Base-by-base conservation (phyloP, 2,888 invertebrate genomes). In the Trichacis sp. region DNA sequence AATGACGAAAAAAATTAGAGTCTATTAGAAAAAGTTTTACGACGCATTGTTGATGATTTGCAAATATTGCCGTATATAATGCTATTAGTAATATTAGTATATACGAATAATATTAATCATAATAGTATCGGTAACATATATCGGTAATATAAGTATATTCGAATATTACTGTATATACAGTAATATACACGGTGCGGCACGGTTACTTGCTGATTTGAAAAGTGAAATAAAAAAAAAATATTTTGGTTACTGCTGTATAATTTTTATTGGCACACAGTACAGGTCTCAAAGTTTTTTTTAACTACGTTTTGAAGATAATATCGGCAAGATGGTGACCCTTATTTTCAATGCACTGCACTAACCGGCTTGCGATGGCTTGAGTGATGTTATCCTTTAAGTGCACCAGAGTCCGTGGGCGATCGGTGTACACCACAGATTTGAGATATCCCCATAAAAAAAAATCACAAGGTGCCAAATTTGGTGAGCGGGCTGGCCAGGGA, bases 361-460 rank as follows among this genome's bases (percentile, higher is more conserved):
- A 42, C 42, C 14, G 42, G 42, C 14, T 42, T 42, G 14, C 42
- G 11, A 42, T 42, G 42, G 42, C 42, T 42, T 42, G 42, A 12
- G 42, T 42, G 42, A 42, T 42, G 42, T 42, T 42, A 14, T 2
- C 14, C 42, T 42, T 42, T 12, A 42, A 42, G 42, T 42, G 42
- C 42, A 42, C 42, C 11, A 14, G 14, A 14, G 1, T 14, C 12
- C 14, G 6, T 18, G 18, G 42, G n/a, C 15, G 42, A 42, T 5
- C 9, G 42, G 15, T 18, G 12, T 12, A 14, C 18, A 14, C 18
- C 42, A 42, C 6, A 18, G 42, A 42, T 24, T 57, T 57, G 1
- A 17, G 8, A 36, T 33, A 33, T 11, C 57, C 50, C 57, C 57
- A 57, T 1, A 50, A n/a, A 36, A 50, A 56, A 24, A 2, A 33